These are phyloP conservation scores for Falcunculus frontatus DNA, from an alignment of 2,113 vertebrate species.

Conservation along the genomic window DNA sequence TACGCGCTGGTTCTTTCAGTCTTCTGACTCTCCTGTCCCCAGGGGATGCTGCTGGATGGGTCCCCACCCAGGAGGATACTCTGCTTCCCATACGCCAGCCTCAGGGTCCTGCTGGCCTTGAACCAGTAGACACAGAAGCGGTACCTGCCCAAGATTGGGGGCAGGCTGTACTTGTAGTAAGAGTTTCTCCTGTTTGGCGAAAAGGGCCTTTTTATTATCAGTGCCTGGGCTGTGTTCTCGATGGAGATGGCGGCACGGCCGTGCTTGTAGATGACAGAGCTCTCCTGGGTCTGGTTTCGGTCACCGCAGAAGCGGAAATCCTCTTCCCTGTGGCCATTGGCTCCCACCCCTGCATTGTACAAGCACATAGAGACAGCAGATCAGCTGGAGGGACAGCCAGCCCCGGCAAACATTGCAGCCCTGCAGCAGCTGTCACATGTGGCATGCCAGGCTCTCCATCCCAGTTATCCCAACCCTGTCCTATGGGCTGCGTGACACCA, in stretches of 20 bases:
- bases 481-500: rapidly evolving
- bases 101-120: neutral
- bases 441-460: neutral
- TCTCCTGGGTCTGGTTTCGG: conserved; percentile 66
- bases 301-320: conserved; percentile 72
- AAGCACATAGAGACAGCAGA: rapidly evolving
- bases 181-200: neutral
- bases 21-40: neutral
- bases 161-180: neutral
- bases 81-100: conserved; percentile 42
- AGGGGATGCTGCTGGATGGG: neutral
- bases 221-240: neutral
- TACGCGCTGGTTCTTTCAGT: neutral
- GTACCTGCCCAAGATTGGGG: conserved; percentile 46
- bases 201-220: conserved; percentile 55
- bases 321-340: neutral
- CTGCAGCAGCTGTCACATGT: rapidly evolving
- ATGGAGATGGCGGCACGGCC: conserved; percentile 20
- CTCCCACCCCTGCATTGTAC: neutral
- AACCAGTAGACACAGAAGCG: conserved; percentile 75
- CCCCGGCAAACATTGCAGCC: neutral
- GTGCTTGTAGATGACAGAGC: neutral
- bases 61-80: conserved; percentile 46
- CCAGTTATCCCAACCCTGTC: neutral
- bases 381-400: neutral